Percentiles rank a stretch among this genome's conserved stretches.
Conservation (phyloP, 1,140 invertebrate genomes). For the Bradysia coprophila region DNA sequence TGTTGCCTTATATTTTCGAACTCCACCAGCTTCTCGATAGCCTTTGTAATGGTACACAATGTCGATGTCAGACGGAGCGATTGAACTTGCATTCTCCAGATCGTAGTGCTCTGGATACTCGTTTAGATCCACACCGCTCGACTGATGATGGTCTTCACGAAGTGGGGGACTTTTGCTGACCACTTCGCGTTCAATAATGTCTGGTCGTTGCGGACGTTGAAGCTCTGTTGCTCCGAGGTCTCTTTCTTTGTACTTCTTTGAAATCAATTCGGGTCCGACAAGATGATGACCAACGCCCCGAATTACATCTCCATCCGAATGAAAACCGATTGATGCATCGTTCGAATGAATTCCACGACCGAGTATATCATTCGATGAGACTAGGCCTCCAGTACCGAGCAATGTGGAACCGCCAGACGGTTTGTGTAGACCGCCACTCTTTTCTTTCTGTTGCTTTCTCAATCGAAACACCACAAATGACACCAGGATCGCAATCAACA, state of each 20-base stretch:
- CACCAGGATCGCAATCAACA: conserved; percentile 70
- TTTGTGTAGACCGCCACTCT: conserved; percentile 38
- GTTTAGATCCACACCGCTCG: conserved; percentile 42
- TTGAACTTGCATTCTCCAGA: conserved; percentile 90
- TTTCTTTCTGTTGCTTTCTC: conserved; percentile 67
- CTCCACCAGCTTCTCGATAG: conserved; percentile 57
- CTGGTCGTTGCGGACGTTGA: conserved; percentile 59
- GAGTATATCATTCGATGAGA: conserved; percentile 29
- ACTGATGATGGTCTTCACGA: conserved; percentile 54
- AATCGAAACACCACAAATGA: conserved; percentile 79
- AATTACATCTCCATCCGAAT: conserved; percentile 44
- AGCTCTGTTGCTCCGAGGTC: conserved; percentile 48
- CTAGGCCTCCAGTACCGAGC: conserved; percentile 30
- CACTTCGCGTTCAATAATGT: conserved; percentile 83
- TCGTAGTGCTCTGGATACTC: conserved; percentile 85
- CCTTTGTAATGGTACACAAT: conserved; percentile 95
- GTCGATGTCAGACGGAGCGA: conserved; percentile 92
- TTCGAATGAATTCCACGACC: conserved; percentile 22
- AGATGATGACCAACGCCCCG: conserved; percentile 47
- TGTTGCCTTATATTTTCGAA: conserved; percentile 67
- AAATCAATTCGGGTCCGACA: conserved; percentile 58
- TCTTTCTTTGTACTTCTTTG: conserved; percentile 75
- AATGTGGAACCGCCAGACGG: conserved; percentile 39
- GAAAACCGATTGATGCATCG: conserved; percentile 31
- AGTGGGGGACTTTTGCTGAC: conserved; percentile 56